phyloP scores from a whole-genome alignment of 2,113 vertebrate species.

The Nanorana parkeri region DNA sequence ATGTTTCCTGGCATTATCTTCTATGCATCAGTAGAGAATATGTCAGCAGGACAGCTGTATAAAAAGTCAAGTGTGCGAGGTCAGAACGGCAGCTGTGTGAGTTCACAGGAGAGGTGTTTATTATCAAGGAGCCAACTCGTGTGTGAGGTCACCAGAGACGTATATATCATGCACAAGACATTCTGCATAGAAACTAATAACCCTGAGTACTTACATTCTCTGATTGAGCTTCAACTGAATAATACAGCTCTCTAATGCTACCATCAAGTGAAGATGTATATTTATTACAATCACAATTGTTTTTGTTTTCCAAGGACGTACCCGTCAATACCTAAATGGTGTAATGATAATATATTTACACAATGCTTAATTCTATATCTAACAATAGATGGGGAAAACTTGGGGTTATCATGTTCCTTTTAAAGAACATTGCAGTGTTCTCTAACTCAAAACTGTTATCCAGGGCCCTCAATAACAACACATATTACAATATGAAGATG shows the following conservation, averaged over 20 bases:
- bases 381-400: too few species aligned
- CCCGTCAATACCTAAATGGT: background rate
- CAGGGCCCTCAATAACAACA: too few species aligned
- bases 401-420: too few species aligned
- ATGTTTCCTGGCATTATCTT: background rate
- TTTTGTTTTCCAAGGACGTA: background rate
- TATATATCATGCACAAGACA: constrained; percentile 16
- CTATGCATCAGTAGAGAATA: constrained; percentile 33
- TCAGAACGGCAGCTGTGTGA: constrained; percentile 42
- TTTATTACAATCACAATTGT: background rate
- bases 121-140: constrained; percentile 20
- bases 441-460: too few species aligned
- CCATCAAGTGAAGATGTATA: too few species aligned
- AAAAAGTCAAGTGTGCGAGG: constrained; percentile 42
- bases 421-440: too few species aligned
- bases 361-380: too few species aligned
- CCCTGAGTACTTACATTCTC: constrained; percentile 34
- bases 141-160: constrained; percentile 30
- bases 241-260: background rate
- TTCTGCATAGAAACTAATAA: constrained; percentile 38
- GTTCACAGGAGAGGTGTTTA: constrained; percentile 45
- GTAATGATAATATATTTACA: background rate
- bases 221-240: constrained; percentile 1
- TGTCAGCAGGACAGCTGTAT: constrained; percentile 26
- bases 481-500: too few species aligned